Evolutionary conservation across 2,797 vertebrate genomes (phyloP).

Genomic region (Lacerta viridis): DNA sequence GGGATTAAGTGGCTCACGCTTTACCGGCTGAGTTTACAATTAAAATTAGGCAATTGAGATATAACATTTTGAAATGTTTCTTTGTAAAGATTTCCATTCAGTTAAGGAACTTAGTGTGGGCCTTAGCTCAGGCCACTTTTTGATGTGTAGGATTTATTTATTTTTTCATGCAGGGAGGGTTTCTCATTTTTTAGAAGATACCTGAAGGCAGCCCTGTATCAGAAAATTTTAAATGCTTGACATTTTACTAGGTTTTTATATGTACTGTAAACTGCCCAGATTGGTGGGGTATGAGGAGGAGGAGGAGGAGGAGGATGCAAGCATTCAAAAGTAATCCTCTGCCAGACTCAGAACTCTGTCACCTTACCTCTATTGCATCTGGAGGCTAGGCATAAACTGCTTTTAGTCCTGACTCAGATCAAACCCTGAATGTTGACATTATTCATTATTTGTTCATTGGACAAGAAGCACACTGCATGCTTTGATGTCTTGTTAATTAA

Average conservation of each 20-base stretch:
- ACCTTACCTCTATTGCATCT: neutral
- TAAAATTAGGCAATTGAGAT: neutral
- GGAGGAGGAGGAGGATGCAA: no score
- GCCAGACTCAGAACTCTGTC: neutral
- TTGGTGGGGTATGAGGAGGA: no score
- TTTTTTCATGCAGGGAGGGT: neutral
- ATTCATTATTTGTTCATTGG: neutral
- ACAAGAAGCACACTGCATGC: neutral
- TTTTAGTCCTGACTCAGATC: neutral
- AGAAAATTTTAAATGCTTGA: no score
- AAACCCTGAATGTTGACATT: neutral
- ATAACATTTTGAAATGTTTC: neutral
- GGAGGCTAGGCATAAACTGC: neutral
- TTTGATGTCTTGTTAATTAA: constrained; percentile 61
- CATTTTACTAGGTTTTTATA: no score
- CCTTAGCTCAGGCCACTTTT: no score
- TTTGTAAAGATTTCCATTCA: neutral
- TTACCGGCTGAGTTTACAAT: neutral
- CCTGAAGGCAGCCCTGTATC: no score
- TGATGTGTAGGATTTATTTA: neutral
- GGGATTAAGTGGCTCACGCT: no score
- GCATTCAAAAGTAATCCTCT: no score
- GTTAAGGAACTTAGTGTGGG: neutral
- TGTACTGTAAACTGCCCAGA: no score
- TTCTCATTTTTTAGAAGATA: neutral